Evolutionary conservation across 2,797 vertebrate genomes (phyloP).

Genomic region (Brotogeris chrysoptera): DNA sequence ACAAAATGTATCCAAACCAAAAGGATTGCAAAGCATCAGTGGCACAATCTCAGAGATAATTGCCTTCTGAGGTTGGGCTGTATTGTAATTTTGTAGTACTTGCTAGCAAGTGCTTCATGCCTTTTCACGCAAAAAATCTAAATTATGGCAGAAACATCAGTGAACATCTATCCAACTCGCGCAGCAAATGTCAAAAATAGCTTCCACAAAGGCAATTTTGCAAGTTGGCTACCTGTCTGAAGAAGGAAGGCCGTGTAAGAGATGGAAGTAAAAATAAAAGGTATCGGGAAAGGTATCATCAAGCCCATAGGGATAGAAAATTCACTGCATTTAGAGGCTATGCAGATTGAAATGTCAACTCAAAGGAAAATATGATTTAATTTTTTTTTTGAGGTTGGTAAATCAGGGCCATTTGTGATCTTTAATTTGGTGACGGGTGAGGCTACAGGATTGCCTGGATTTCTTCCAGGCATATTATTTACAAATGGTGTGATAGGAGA

Average conservation of each 20-base stretch:
- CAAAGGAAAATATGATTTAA: neutral
- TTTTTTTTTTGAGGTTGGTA: neutral
- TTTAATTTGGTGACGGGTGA: neutral
- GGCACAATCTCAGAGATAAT: neutral
- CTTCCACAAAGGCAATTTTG: neutral
- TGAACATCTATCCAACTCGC: neutral
- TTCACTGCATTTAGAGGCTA: neutral
- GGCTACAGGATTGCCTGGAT: neutral
- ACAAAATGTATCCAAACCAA: neutral
- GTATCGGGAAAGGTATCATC: accelerated
- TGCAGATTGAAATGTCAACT: neutral
- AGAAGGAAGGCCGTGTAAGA: neutral
- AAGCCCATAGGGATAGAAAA: neutral
- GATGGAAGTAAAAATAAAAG: neutral
- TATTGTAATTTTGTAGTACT: neutral
- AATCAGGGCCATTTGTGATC: neutral
- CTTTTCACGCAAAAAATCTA: neutral
- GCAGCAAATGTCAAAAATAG: neutral
- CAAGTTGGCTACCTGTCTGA: neutral
- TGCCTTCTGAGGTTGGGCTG: neutral
- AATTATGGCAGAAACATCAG: neutral
- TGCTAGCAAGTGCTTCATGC: neutral
- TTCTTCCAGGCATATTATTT: neutral
- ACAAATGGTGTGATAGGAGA: neutral
- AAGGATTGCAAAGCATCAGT: neutral